A percentile compares a stretch with the other conserved stretches of the same genome.
Conservation (phyloP, 30 jellyfish, hydroid and myxozoan genomes). For the Turritopsis rubra region DNA sequence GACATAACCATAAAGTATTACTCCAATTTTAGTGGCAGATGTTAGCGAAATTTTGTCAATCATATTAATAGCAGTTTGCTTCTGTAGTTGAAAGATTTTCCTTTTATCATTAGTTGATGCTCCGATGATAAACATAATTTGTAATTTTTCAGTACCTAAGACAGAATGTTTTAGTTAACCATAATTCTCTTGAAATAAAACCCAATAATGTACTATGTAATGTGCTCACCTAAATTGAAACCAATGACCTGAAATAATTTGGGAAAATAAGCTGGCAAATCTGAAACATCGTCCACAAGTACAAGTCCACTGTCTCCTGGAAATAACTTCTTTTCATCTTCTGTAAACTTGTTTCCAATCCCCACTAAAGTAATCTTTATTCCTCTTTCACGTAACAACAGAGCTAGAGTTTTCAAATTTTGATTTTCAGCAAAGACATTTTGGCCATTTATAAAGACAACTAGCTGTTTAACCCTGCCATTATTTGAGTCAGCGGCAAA, state of each 20-base stretch:
- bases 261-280: neutral
- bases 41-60: neutral
- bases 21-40: neutral
- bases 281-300: constrained; percentile 3
- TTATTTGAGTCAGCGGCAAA: neutral
- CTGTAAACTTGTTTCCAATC: neutral
- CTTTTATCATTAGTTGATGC: neutral
- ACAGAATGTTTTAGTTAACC: neutral
- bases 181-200: neutral
- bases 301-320: neutral
- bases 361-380: constrained; percentile 2
- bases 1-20: neutral
- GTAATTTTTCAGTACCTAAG: neutral
- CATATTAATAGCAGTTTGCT: neutral
- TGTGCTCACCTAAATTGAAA: neutral
- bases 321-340: neutral
- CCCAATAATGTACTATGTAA: neutral
- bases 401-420: neutral
- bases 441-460: neutral
- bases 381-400: neutral
- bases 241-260: neutral
- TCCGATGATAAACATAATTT: neutral
- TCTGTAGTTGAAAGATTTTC: neutral
- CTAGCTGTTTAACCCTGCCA: constrained; percentile 1
- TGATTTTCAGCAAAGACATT: neutral